Percentiles rank a stretch among this genome's conserved stretches.
phyloP scores from a whole-genome alignment of 2,888 invertebrate species.

The Ganaspis brasiliensis region DNA sequence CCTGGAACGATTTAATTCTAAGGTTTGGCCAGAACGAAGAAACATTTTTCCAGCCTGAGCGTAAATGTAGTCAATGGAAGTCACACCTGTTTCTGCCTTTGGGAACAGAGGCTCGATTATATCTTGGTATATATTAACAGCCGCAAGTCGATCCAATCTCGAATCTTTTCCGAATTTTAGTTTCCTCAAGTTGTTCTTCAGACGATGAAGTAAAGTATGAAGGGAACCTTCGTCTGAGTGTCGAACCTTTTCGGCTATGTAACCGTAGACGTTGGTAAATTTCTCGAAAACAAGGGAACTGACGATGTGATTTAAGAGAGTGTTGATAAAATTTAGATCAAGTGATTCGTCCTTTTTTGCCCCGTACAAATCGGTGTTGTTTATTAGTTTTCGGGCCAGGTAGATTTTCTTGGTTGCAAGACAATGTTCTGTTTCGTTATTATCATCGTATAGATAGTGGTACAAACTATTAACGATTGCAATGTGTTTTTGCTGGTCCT shows the following conservation, averaged over 20 bases:
- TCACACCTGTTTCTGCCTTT: not conserved
- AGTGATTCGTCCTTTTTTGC: not conserved
- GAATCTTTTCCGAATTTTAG: not conserved
- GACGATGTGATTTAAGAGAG: not conserved
- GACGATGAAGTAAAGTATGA: no score
- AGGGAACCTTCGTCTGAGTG: not conserved
- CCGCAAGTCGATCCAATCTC: not conserved
- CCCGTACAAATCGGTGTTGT: not conserved
- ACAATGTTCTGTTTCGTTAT: not conserved
- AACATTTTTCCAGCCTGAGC: slow-evolving; percentile 1
- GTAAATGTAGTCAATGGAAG: not conserved
- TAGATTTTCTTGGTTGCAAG: not conserved
- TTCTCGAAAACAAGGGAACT: not conserved
- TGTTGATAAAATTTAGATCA: not conserved
- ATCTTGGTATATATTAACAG: not conserved
- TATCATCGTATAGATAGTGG: not conserved
- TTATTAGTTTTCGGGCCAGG: not conserved
- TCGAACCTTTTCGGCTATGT: not conserved
- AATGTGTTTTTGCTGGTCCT: not conserved
- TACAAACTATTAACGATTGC: not conserved
- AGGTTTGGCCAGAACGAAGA: not conserved
- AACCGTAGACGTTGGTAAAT: not conserved
- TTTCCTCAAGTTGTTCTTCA: no score
- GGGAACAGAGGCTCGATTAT: not conserved
- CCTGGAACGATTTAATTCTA: no score